A percentile compares a stretch with the other conserved stretches of the same genome.
phyloP scores from a whole-genome alignment of 2,113 vertebrate genomes.

The Sebastes fasciatus region DNA sequence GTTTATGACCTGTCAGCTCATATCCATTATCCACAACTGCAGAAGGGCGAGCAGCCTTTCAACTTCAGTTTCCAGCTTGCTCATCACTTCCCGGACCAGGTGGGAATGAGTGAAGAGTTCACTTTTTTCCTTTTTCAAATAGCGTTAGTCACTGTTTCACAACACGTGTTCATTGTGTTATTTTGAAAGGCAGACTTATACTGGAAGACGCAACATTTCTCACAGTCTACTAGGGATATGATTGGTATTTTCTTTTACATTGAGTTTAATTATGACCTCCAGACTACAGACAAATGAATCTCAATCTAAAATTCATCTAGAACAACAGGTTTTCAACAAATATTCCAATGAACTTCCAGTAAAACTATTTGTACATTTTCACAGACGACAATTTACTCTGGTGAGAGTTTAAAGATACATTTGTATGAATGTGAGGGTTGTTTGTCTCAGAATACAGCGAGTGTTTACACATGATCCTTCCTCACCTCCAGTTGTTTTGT shows the following conservation, averaged over 20 bases:
- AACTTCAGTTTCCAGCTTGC: slow-evolving; percentile 69
- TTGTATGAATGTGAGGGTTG: no score
- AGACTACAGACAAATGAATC: not conserved
- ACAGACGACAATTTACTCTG: no score
- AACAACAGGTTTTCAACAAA: not conserved
- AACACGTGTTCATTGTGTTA: not conserved
- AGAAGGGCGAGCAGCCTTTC: slow-evolving; percentile 56
- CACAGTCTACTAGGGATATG: not conserved
- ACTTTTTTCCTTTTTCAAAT: slow-evolving; percentile 50
- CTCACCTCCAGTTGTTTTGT: no score
- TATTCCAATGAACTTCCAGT: no score
- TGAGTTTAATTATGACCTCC: not conserved
- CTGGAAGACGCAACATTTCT: not conserved
- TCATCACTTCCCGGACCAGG: slow-evolving; percentile 73
- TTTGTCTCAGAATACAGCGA: no score
- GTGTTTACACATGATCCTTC: no score
- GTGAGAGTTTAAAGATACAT: no score
- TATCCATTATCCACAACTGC: slow-evolving; percentile 67
- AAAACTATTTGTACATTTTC: no score
- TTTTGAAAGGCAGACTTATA: not conserved
- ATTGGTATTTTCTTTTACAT: not conserved
- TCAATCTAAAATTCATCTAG: not conserved
- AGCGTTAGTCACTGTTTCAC: not conserved
- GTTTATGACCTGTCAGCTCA: slow-evolving; percentile 72
- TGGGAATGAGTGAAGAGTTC: slow-evolving; percentile 59